phyloP scores from a whole-genome alignment of 2,797 vertebrate species.

The Crocidura indochinensis region DNA sequence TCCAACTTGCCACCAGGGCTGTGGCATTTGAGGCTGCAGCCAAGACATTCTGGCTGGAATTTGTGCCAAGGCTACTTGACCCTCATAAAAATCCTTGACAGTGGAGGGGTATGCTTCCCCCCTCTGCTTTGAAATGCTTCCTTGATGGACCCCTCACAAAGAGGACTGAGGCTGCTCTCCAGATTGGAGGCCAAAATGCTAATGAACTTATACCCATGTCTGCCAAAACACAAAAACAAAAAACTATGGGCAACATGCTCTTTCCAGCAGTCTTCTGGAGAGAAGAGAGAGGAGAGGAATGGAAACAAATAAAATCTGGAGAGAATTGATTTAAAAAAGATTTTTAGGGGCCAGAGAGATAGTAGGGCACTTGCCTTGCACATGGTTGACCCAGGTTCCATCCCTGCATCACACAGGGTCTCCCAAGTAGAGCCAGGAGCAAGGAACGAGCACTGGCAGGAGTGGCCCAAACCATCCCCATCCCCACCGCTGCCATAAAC shows the following conservation, averaged over 20 bases:
- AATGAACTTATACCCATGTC: conserved; percentile 64
- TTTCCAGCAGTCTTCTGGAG: conserved; percentile 33
- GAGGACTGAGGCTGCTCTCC: conserved; percentile 71
- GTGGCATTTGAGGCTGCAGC: conserved; percentile 54
- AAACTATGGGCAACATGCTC: conserved; percentile 42
- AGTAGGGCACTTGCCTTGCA: no score
- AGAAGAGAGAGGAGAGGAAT: conserved; percentile 18
- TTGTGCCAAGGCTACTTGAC: conserved; percentile 78
- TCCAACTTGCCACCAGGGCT: conserved; percentile 70
- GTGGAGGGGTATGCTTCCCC: conserved; percentile 68
- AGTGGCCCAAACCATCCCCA: no score
- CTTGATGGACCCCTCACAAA: conserved; percentile 70
- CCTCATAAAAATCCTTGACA: conserved; percentile 81
- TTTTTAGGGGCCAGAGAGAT: no score
- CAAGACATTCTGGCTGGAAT: conserved; percentile 68
- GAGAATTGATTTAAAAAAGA: conserved; percentile 33
- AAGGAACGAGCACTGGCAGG: no score
- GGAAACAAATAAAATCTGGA: conserved; percentile 24
- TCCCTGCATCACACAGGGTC: no score
- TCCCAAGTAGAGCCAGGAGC: no score
- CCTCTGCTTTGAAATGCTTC: conserved; percentile 72
- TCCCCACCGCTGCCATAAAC: no score
- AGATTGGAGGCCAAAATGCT: conserved; percentile 76
- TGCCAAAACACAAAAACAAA: conserved; percentile 65
- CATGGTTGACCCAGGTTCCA: no score